Base-by-base conservation (phyloP, 2,888 invertebrate species). In the Scelioninae gen. 2 region DNA sequence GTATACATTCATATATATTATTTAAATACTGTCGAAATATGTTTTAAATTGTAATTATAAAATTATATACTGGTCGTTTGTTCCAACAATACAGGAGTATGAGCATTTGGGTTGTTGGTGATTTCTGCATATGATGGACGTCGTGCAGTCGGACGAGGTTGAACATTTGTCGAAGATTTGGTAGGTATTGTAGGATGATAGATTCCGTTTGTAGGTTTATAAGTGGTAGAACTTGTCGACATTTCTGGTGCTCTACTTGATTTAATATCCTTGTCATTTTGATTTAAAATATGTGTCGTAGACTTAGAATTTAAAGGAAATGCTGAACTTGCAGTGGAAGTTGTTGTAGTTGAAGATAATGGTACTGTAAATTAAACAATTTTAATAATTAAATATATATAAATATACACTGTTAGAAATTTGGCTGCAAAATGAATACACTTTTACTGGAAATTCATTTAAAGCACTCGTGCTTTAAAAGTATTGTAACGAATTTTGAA, bases 181-280 rank as follows among this genome's bases (percentile, higher is more conserved):
- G 2, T 46, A 18, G 70, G 70, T 16, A 63, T n/a, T 5, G 43
- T 9, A 7, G 70, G 70, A 50, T 50, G 57, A 55, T 55, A 55
- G 10, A 16, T 41, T 28, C 46, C 39, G 9, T 19, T 22, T 7
- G 2, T 25, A 19, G 48, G 33, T 41, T 13, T 43, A 1, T 11
- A 9, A 31, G 67, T 48, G 3, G 67, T 53, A 2, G 74, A 77
- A 1, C 77, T 58, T 41, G 75, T 39, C 22, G 76, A 43, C 0
- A 77, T 72, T 11, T 79, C 46, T 33, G 70, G 77, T 1, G 76
- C 53, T 48, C 74, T 35, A n/a, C 78, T 39, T 0, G 78, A 75
- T 11, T 78, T 35, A 37, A n/a, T n/a, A n/a, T n/a, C n/a, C n/a
- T 4, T 22, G 18, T 11, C 13, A 28, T 50, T 53, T 2, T 35